Evolutionary conservation across 2,797 vertebrate species (phyloP), one percentile per base, ranked within the genome.

Genomic region (Aeoliscus strigatus): DNA sequence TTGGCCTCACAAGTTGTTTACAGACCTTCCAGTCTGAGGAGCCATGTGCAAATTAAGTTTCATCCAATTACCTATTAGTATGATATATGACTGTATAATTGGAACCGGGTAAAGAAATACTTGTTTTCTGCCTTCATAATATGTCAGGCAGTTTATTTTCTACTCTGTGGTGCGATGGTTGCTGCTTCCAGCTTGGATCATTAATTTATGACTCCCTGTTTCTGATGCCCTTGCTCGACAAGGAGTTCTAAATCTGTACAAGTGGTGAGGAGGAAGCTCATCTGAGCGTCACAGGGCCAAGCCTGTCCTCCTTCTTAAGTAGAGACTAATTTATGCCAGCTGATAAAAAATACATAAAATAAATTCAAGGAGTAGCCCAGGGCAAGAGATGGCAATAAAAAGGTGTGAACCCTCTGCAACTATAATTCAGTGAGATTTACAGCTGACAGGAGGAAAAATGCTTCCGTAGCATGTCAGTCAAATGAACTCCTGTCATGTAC

Each of bases 261-360:
- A 62, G 69, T 51, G 60, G 41, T 44, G 41, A 53, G 49, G 60
- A 77, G 74, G 71, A 72, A 66, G 42, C 65, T 79, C 64, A 14
- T 72, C 67, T 70, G 39, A 33, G 66, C 39, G 27, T 59, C 44
- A 47, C 27, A 1, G 50, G 53, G 51, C 66, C 47, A 13, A 43
- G 47, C 50, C 56, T 62, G 62, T 68, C 50, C 52, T 34, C 51
- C 58, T 45, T 39, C 35, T 79, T 69, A 73, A 77, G 62, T 37
- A 51, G 60, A 39, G 30, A 47, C 55, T 81, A 82, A 85, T 83
- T 85, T 83, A 85, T 79, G 55, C 68, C 34, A n/a, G 23, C 62
- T 67, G 64, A 82, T 83, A 79, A 83, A 81, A 74, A 69, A 71
- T 62, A 65, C 73, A 83, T 82, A 76, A 86, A 82, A 81, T 81